These are phyloP conservation scores for Pampusana beccarii DNA, from an alignment of 2,113 vertebrate genomes.

Conservation along the genomic window DNA sequence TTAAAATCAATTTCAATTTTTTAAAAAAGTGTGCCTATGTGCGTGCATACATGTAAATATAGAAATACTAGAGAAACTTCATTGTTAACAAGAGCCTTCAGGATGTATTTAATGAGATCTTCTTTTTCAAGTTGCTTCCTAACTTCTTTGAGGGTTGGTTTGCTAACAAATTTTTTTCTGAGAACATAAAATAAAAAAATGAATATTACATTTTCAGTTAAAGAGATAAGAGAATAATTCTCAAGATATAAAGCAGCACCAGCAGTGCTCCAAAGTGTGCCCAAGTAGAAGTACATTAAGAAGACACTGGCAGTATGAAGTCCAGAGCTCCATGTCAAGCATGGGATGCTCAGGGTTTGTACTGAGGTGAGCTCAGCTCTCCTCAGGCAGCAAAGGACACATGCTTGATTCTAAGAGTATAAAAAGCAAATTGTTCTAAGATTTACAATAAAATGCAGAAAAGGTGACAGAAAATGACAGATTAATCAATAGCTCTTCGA, in stretches of 20 bases:
- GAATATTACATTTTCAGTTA: background rate
- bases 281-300: conserved; percentile 39
- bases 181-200: background rate
- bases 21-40: background rate
- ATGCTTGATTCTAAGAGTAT: background rate
- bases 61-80: background rate
- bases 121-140: background rate
- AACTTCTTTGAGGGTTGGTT: background rate
- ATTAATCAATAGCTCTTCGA: background rate
- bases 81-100: background rate
- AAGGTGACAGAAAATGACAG: background rate
- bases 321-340: background rate
- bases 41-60: background rate
- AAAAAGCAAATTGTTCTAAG: background rate
- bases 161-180: background rate
- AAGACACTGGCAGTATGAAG: conserved; percentile 10
- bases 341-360: background rate
- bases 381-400: background rate
- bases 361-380: background rate
- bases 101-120: background rate
- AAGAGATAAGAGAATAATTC: background rate
- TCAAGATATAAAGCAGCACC: background rate
- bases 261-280: background rate
- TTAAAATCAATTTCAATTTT: background rate
- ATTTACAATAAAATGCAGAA: background rate